Base-by-base conservation (phyloP, 2,797 vertebrate genomes). In the Lagodon rhomboides region DNA sequence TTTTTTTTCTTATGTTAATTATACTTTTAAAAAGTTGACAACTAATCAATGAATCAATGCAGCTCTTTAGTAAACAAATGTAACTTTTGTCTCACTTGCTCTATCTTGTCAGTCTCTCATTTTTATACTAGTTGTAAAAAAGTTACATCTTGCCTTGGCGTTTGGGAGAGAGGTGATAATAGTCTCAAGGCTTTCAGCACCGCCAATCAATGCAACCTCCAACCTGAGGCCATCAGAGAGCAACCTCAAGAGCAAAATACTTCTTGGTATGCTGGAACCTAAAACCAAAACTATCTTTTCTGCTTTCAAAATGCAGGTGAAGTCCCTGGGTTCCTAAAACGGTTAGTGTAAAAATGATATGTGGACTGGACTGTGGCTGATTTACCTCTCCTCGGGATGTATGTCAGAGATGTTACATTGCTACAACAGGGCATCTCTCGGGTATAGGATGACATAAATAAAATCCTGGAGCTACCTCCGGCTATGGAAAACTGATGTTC, bases 401-500 rank as follows among this genome's bases (percentile, higher is more conserved):
- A 16, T 54, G 41, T 16, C 68, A 46, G 41, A 87, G 53, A 76
- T 58, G 46, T 75, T 54, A 41, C 72, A 61, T 20, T 53, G 54
- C 38, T 34, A 58, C 64, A 22, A 27, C 17, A 49, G 25, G 75
- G 59, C 73, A 73, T 90, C 89, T 84, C 86, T 58, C 70, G 83
- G 68, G 89, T 77, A 63, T 49, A 53, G 18, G 69, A n/a, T 5
- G 71, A 61, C 79, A 87, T 85, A 74, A 88, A 90, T 83, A 83
- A 80, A 74, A 60, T 77, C 68, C 54, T 64, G 27, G 49, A 74
- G 83, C 67, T 62, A 73, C 60, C 49, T 73, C 47, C 71, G 70
- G 82, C 85, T 77, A 83, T 60, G 75, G 44, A 75, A 75, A 79
- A 46, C 11, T 25, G 71, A 89, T 87, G 69, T 54, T 89, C 56